Base-by-base conservation (phyloP, 1,140 invertebrate species). In the Microplitis mediator region DNA sequence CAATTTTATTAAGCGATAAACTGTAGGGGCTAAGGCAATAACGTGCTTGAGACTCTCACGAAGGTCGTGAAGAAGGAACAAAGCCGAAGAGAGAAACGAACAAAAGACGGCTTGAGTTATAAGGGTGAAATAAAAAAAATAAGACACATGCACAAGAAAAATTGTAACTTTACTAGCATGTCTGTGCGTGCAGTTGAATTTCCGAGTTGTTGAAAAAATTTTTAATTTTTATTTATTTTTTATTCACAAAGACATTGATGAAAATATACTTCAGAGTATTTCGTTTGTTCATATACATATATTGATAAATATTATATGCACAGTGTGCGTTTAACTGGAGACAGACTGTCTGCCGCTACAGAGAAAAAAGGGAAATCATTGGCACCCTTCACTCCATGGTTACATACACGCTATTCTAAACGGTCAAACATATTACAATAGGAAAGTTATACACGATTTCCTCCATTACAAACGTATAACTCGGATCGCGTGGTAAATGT, bases 271-370 rank as follows among this genome's bases (percentile, higher is more conserved):
- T 45, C 39, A 6, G 6, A 9, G 11, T 45, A 45, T 45, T 45
- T 45, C 11, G 11, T 45, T 45, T 45, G 11, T 11, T 45, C 39
- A 8, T 6, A 45, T 45, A 45, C 11, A 11, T 45, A 45, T 45
- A 45, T 5, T 23, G 23, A 11, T 45, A 45, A 45, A 45, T 11
- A 45, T 45, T 70, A 66, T 36, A 35, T 56, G 31, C 34, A 23
- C 16, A 39, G 65, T 61, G 70, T 70, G 69, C 66, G 64, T 35
- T 14, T 58, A 58, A 16, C 35, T 70, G 67, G 72, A 74, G 72
- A 39, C 72, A 74, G 72, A 70, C 72, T 58, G 72, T 74, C 72
- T 74, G 68, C 62, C 67, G 68, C 64, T 63, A 34, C 2, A 54
- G 8, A n/a, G 36, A 74, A 74, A 60, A 74, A 74, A 63, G 3